Evolutionary conservation across 2,888 invertebrate genomes (phyloP).

Genomic region (Drosophila acutilabella): DNA sequence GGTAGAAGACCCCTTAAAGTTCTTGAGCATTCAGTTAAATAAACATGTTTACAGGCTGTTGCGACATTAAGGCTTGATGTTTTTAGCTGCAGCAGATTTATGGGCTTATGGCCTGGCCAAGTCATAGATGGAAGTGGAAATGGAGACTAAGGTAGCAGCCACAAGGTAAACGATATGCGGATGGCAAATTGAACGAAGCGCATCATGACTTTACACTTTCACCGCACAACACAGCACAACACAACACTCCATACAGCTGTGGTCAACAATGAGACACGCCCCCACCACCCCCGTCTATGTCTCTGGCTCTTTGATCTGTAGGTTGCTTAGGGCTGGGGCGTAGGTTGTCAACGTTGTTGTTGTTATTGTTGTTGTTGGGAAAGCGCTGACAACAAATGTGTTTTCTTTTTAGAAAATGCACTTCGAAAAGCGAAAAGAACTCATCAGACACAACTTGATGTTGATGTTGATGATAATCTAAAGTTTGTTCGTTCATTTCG

Average conservation of each 20-base stretch:
- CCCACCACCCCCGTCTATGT: slow-evolving; percentile 28
- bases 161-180: slow-evolving; percentile 69
- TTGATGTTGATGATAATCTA: slow-evolving; percentile 64
- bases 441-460: slow-evolving; percentile 50
- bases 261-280: slow-evolving; percentile 67
- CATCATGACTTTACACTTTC: slow-evolving; percentile 78
- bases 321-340: slow-evolving; percentile 48
- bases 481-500: slow-evolving; percentile 39
- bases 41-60: slow-evolving; percentile 69
- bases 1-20: slow-evolving; percentile 21
- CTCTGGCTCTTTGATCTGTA: slow-evolving; percentile 27
- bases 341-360: slow-evolving; percentile 56
- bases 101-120: slow-evolving; percentile 22
- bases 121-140: slow-evolving; percentile 6
- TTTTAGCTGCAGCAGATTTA: slow-evolving; percentile 50
- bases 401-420: slow-evolving; percentile 68
- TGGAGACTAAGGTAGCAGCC: slow-evolving; percentile 36
- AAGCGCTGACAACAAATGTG: slow-evolving; percentile 54
- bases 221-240: slow-evolving; percentile 48
- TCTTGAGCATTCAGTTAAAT: slow-evolving; percentile 55
- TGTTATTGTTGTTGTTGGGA: slow-evolving; percentile 40
- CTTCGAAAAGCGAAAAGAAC: slow-evolving; percentile 74
- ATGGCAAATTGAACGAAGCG: slow-evolving; percentile 64
- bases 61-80: slow-evolving; percentile 41
- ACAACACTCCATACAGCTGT: slow-evolving; percentile 43